Evolutionary conservation across 2,797 vertebrate species (phyloP).

Genomic region (Poeciliopsis infans): DNA sequence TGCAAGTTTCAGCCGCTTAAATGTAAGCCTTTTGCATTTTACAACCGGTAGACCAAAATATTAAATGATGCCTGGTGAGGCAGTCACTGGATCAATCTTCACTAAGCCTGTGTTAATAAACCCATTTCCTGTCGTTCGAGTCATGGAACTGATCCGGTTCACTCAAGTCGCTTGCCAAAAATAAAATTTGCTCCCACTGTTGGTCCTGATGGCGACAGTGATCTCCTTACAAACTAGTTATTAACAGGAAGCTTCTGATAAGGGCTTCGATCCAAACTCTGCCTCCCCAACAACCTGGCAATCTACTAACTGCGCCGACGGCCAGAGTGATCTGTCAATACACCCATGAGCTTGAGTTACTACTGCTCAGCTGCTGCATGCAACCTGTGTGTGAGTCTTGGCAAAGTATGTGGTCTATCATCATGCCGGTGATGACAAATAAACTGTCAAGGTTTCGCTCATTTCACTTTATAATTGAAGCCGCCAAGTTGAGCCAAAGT

Average conservation of each 20-base stretch:
- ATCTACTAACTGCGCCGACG: background rate
- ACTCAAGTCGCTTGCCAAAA: background rate
- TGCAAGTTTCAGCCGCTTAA: background rate
- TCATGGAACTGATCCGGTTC: background rate
- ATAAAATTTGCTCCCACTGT: background rate
- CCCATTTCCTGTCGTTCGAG: background rate
- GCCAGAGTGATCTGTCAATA: constrained; percentile 9
- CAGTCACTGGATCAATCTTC: background rate
- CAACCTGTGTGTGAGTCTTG: constrained; percentile 3
- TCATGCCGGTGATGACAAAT: constrained; percentile 4
- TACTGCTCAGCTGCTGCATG: background rate
- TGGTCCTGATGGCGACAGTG: background rate
- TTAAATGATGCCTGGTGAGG: background rate
- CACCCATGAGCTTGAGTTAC: background rate
- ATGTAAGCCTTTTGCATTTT: background rate
- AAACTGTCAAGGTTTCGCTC: constrained; percentile 13
- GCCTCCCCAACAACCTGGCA: background rate
- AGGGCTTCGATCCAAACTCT: background rate
- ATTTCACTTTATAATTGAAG: background rate
- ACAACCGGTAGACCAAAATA: background rate
- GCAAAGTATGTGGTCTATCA: constrained; percentile 8
- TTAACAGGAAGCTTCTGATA: background rate
- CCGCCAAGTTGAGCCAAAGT: constrained; percentile 15
- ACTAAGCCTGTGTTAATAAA: background rate
- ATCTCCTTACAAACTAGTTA: background rate